Conservation (phyloP, 2,888 invertebrate genomes). For the Ornithoptera alexandrae region DNA sequence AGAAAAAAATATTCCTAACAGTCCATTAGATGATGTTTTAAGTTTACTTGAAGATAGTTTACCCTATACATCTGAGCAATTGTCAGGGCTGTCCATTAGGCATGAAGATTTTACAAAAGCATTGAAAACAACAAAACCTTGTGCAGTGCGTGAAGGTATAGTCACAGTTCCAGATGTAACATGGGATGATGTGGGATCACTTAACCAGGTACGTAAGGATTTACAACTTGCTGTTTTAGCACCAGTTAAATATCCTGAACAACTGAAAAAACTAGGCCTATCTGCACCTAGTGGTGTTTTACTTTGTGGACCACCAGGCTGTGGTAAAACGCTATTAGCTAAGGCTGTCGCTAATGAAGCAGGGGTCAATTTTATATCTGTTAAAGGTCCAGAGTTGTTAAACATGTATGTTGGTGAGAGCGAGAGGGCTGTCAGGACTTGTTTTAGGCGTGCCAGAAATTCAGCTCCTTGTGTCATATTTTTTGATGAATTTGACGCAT, state of each 20-base stretch:
- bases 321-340: constrained; percentile 96
- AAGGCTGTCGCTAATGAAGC: constrained; percentile 99
- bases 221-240: constrained; percentile 94
- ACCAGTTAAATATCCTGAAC: constrained; percentile 92
- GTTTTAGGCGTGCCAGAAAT: constrained; percentile 96
- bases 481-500: constrained; percentile 98
- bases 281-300: constrained; percentile 92
- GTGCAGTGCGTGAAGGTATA: constrained; percentile 97
- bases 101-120: constrained; percentile 89
- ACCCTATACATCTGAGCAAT: constrained; percentile 81
- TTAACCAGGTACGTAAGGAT: constrained; percentile 92
- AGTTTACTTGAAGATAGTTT: constrained; percentile 83
- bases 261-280: constrained; percentile 88
- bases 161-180: constrained; percentile 98
- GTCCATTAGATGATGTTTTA: constrained; percentile 77
- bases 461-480: constrained; percentile 99
- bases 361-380: constrained; percentile 98
- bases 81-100: constrained; percentile 83
- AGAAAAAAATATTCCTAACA: constrained; percentile 35
- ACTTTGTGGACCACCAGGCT: constrained; percentile 98
- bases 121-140: constrained; percentile 91
- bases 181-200: constrained; percentile 97
- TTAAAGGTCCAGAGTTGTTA: constrained; percentile 98
- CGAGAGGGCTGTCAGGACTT: constrained; percentile 96
- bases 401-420: constrained; percentile 99